Base-by-base conservation (phyloP, 2,113 vertebrate species). In the Melanocharis versteri region DNA sequence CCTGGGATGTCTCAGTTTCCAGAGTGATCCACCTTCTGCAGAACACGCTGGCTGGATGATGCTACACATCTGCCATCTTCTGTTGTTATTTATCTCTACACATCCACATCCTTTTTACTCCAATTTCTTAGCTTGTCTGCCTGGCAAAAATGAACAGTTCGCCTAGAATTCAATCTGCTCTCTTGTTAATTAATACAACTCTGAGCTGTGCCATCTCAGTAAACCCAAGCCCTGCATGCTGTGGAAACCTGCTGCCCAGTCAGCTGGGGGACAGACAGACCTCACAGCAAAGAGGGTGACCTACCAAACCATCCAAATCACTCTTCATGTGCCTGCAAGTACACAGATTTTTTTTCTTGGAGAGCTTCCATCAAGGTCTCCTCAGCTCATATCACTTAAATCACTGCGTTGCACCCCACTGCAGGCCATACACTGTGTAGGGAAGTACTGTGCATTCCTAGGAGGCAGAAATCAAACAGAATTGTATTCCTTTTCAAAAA, bases 1-100 rank as follows among this genome's bases (percentile, higher is more conserved):
- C 16, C 37, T n/a, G 37, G 13, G 6, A 37, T 27, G 15, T 9
- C 26, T 48, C 28, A 13, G 2, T 39, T 82, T 45, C 35, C 31
- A 84, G 33, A 66, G 45, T 14, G 64, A 60, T 15, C n/a, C 33
- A 44, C 24, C 13, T 51, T 42, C 31, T 42, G n/a, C 12, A 18
- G 37, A 24, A 60, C 11, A 1, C 0, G 0, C 18, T 37, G 35
- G 8, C 23, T 76, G 31, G 47, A 33, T 11, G 13, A 45, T 27
- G 40, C 56, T 21, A 69, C 10, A 5, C 5, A 9, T 24, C 21
- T 66, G 21, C 47, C 44, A 40, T 10, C 33, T 58, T 44, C 60
- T 1, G 0, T 20, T 4, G 5, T 23, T 40, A 33, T 21, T 64
- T 42, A 19, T 10, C 65, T 39, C 75, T 81, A 57, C 28, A 28